Evolutionary conservation across 2,113 vertebrate species (phyloP).

Genomic region (Ictalurus furcatus): DNA sequence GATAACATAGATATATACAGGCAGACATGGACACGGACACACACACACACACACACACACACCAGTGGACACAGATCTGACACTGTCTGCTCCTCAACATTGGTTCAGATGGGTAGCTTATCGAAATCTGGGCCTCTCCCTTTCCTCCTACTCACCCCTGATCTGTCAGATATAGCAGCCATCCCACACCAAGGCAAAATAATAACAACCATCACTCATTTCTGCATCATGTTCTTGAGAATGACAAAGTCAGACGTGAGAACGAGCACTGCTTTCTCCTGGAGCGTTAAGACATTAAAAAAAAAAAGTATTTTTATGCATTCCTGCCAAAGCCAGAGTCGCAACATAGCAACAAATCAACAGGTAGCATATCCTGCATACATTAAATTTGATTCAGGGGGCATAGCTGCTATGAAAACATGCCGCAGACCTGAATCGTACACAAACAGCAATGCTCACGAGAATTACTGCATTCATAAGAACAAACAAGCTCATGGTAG

Average conservation of each 20-base stretch:
- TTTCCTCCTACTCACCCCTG: conserved; percentile 28
- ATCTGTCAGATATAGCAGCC: conserved; percentile 41
- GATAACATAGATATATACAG: conserved; percentile 51
- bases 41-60: neutral
- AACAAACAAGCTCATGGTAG: neutral
- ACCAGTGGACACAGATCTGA: conserved; percentile 15
- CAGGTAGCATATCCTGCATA: conserved; percentile 8
- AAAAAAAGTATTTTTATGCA: neutral
- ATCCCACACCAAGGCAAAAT: conserved; percentile 40
- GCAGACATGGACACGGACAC: neutral
- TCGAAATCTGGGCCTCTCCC: conserved; percentile 19
- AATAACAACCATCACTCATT: conserved; percentile 45
- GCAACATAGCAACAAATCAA: neutral
- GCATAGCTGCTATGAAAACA: neutral
- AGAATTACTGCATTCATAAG: neutral
- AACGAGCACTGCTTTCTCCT: neutral
- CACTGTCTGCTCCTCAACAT: neutral
- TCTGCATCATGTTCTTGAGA: conserved; percentile 26
- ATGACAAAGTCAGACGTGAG: conserved; percentile 16
- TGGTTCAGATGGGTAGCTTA: conserved; percentile 26
- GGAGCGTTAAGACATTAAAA: neutral
- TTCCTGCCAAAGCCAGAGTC: neutral
- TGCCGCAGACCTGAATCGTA: neutral
- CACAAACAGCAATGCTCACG: neutral
- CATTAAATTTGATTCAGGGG: neutral